Evolutionary conservation across 2,888 invertebrate genomes (phyloP).

Genomic region (Volucella zonaria): DNA sequence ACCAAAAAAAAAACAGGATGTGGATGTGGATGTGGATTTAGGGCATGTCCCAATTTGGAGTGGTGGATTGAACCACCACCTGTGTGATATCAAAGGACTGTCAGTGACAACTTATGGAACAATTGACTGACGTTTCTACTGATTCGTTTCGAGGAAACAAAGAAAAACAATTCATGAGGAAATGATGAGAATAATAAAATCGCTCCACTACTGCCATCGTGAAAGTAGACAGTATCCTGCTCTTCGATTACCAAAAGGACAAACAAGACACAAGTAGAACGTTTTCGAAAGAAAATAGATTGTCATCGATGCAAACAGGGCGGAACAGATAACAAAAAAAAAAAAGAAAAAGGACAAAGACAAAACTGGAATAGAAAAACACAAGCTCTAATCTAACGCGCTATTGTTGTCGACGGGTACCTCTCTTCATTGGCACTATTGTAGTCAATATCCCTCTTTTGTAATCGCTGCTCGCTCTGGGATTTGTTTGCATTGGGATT

Average conservation of each 20-base stretch:
- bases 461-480: background rate
- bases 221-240: background rate
- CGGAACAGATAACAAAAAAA: no score
- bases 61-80: background rate
- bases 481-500: background rate
- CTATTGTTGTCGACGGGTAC: background rate
- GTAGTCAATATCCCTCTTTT: conserved; percentile 21
- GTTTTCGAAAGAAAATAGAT: conserved; percentile 10
- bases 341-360: no score
- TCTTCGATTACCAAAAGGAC: background rate
- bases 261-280: background rate
- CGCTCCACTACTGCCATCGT: no score
- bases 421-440: conserved; percentile 6
- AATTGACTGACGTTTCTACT: conserved; percentile 14
- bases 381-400: conserved; percentile 8
- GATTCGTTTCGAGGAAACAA: background rate
- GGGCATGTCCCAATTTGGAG: background rate
- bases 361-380: background rate
- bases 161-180: conserved; percentile 31
- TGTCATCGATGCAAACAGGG: conserved; percentile 12
- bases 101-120: conserved; percentile 4
- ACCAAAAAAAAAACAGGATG: background rate
- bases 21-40: background rate
- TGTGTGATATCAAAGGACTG: conserved; percentile 16
- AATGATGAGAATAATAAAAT: conserved; percentile 7